phyloP scores from a whole-genome alignment of 2,113 vertebrate species.

The Gopherus flavomarginatus region DNA sequence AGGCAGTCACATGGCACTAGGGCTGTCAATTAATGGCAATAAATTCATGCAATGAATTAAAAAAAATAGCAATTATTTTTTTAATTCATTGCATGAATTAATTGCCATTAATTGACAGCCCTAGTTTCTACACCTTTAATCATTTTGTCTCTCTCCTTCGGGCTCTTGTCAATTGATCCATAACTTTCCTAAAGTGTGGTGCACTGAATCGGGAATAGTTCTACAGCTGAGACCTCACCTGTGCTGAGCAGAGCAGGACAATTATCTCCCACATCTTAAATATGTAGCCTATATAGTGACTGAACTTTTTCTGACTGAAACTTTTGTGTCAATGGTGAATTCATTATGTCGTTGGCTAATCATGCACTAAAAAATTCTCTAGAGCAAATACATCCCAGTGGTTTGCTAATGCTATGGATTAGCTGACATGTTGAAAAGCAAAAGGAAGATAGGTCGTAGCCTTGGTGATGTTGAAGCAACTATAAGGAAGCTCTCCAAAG shows the following conservation, averaged over 20 bases:
- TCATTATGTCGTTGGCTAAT: background rate
- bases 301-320: background rate
- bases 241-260: background rate
- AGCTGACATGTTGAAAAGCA: background rate
- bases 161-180: background rate
- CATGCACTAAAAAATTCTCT: background rate
- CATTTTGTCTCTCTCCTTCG: background rate
- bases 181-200: background rate
- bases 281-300: background rate
- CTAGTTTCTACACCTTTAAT: background rate
- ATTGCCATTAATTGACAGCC: no score
- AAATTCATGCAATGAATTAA: no score
- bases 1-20: no score
- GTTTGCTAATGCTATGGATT: background rate
- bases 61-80: no score
- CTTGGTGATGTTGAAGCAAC: rapidly evolving
- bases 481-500: background rate
- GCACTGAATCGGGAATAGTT: background rate
- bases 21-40: no score
- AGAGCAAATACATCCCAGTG: background rate
- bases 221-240: background rate
- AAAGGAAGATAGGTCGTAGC: background rate
- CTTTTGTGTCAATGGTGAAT: background rate
- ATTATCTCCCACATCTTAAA: background rate
- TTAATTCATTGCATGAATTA: no score